Conservation (phyloP, 2,797 vertebrate species). For the Agapornis canus region DNA sequence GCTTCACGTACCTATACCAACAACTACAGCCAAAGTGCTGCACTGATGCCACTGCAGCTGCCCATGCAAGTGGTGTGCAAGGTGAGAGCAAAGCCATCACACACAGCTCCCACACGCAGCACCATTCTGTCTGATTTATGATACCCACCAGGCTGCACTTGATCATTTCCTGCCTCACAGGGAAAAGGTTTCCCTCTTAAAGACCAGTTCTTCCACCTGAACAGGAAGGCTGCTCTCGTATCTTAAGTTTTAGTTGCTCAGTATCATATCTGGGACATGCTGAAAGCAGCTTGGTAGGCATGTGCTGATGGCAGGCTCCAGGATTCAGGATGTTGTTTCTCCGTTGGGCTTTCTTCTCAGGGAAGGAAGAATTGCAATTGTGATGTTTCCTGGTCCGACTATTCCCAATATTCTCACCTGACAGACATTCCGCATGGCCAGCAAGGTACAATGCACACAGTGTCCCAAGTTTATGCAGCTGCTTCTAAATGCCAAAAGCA, state of each 20-base stretch:
- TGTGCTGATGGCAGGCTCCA: not conserved
- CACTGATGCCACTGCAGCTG: not conserved
- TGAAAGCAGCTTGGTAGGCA: not conserved
- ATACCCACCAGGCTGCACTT: not conserved
- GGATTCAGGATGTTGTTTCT: not conserved
- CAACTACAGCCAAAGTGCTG: not conserved
- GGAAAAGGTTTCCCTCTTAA: not conserved
- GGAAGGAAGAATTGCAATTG: not conserved
- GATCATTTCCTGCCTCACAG: not conserved
- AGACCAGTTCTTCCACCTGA: not conserved
- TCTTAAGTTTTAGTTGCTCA: not conserved
- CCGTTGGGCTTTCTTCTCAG: not conserved
- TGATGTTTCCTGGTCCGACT: not conserved
- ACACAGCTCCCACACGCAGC: rapidly evolving
- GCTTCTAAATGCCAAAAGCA: constrained; percentile 52
- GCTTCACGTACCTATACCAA: not conserved
- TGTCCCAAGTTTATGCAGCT: not conserved
- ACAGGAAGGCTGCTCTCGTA: not conserved
- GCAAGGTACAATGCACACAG: not conserved
- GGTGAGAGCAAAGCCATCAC: not conserved
- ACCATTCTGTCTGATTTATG: rapidly evolving
- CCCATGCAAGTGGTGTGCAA: not conserved
- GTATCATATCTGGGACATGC: not conserved
- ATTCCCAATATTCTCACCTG: not conserved
- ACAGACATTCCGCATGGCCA: not conserved